These are phyloP conservation scores for Peucedramus taeniatus DNA, from an alignment of 2,113 vertebrate species.

Conservation along the genomic window DNA sequence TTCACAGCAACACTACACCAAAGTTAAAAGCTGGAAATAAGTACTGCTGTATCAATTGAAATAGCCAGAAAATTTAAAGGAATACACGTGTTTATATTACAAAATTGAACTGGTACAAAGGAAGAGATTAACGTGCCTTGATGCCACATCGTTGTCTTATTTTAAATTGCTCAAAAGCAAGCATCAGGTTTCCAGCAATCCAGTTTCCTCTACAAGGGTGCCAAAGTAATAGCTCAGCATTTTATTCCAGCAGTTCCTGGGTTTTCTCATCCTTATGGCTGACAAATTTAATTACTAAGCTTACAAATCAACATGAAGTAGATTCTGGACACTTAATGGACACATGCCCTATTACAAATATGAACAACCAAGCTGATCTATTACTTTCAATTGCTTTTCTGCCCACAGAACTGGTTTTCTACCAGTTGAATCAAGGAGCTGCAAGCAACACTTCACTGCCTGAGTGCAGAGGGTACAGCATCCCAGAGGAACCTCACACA, in stretches of 20 bases:
- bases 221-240: not conserved
- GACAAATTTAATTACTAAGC: not conserved
- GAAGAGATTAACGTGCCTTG: not conserved
- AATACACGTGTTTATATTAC: not conserved
- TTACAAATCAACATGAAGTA: not conserved
- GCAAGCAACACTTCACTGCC: not conserved
- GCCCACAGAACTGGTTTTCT: not conserved
- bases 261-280: not conserved
- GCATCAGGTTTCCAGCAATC: not conserved
- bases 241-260: not conserved
- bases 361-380: not conserved
- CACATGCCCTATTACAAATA: not conserved
- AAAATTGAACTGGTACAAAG: not conserved
- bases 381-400: not conserved
- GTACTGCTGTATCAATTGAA: not conserved
- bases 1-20: not conserved
- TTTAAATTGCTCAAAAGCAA: not conserved
- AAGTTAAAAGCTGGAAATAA: not conserved
- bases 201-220: not conserved
- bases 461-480: not conserved
- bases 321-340: not conserved
- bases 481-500: not conserved
- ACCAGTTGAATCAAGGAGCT: not conserved
- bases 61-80: not conserved
- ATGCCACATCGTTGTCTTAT: not conserved